These are phyloP conservation scores for Drosophila obscura DNA, from an alignment of 1,140 invertebrate genomes.

Conservation along the genomic window DNA sequence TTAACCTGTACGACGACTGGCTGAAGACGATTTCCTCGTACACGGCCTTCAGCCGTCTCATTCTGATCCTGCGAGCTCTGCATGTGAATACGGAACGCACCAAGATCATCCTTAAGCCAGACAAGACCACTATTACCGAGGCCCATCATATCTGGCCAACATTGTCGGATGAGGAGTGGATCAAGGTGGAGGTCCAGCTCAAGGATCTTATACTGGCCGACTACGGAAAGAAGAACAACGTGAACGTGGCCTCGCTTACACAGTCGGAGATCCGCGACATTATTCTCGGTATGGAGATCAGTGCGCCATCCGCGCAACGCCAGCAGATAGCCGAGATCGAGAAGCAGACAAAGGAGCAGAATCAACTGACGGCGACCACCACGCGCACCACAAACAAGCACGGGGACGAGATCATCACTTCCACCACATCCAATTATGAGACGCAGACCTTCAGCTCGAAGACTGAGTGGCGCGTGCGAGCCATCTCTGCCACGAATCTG, in stretches of 20 bases:
- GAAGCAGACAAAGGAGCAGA: conserved; percentile 99
- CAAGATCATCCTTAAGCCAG: conserved; percentile 99
- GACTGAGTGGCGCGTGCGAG: conserved; percentile 99
- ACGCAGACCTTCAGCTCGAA: conserved; percentile 98
- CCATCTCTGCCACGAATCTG: conserved; percentile 99
- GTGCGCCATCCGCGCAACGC: conserved; percentile 98
- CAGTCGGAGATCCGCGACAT: conserved; percentile 99
- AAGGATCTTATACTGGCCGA: conserved; percentile 99
- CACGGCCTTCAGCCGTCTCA: conserved; percentile 98
- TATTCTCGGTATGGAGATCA: conserved; percentile 99
- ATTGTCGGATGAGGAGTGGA: conserved; percentile 99
- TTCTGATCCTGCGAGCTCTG: conserved; percentile 97
- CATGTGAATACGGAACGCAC: conserved; percentile 99
- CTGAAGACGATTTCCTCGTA: conserved; percentile 98
- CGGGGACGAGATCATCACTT: conserved; percentile 99
- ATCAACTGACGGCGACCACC: conserved; percentile 98
- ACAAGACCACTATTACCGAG: conserved; percentile 99
- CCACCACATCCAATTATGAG: conserved; percentile 99
- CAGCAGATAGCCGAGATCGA: conserved; percentile 99
- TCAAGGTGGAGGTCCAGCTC: conserved; percentile 98
- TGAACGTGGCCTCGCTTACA: conserved; percentile 99
- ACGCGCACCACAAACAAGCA: conserved; percentile 99
- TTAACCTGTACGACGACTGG: conserved; percentile 99
- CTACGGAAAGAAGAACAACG: conserved; percentile 99
- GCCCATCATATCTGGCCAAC: conserved; percentile 99